Percentiles rank a stretch among this genome's conserved stretches.
phyloP scores from a whole-genome alignment of 2,888 invertebrate genomes.

The Eristalinus sepulchralis region DNA sequence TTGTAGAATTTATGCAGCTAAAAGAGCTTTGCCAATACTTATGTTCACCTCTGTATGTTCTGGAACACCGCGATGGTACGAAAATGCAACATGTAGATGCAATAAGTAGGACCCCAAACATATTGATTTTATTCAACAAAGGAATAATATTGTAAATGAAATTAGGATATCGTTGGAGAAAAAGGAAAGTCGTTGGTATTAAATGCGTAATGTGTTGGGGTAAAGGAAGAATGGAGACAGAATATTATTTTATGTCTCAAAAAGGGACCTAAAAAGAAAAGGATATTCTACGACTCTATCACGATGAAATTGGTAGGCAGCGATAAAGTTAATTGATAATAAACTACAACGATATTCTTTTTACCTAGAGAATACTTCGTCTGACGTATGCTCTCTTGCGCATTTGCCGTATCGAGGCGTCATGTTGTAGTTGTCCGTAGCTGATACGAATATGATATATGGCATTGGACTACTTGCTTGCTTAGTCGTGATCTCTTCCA shows the following conservation, averaged over 20 bases:
- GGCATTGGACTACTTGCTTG: too few relatives aligned
- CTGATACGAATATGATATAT: too few relatives aligned
- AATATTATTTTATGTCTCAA: slow-evolving; percentile 37
- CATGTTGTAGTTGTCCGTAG: too few relatives aligned
- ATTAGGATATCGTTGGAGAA: slow-evolving; percentile 15
- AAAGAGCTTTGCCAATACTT: too few relatives aligned
- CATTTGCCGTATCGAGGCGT: too few relatives aligned
- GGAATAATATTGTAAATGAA: not conserved
- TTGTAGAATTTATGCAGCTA: too few relatives aligned
- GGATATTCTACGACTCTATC: slow-evolving; percentile 13
- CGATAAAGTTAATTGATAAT: slow-evolving; percentile 9
- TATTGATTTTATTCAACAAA: slow-evolving; percentile 14
- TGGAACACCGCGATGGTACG: slow-evolving; percentile 60
- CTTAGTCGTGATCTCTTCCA: too few relatives aligned
- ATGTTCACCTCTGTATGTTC: too few relatives aligned
- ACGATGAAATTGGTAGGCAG: slow-evolving; percentile 35
- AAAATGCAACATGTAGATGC: slow-evolving; percentile 36
- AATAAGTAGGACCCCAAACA: slow-evolving; percentile 9
- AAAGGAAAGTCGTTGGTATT: slow-evolving; percentile 13
- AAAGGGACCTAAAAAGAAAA: slow-evolving; percentile 4
- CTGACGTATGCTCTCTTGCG: too few relatives aligned
- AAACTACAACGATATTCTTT: too few relatives aligned
- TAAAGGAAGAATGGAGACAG: slow-evolving; percentile 20
- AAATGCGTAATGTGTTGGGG: slow-evolving; percentile 14
- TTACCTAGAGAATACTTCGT: too few relatives aligned